Percentiles rank a stretch among this genome's conserved stretches.
Evolutionary conservation across 2,888 invertebrate species (phyloP).

Genomic region (Erebia epiphron): DNA sequence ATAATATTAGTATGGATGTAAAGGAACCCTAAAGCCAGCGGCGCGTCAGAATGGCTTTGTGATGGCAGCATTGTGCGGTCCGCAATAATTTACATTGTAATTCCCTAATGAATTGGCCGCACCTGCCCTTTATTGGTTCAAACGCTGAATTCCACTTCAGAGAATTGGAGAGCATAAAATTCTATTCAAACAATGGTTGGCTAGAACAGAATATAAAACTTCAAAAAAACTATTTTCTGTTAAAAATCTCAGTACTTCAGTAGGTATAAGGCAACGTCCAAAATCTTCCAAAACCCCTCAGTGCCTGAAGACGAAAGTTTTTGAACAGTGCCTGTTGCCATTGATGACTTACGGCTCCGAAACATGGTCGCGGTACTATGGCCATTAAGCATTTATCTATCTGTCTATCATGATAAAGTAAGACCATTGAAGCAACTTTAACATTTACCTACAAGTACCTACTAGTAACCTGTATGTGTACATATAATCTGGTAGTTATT

Average conservation of each 20-base stretch:
- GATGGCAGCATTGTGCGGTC: constrained; percentile 4
- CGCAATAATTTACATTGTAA: constrained; percentile 45
- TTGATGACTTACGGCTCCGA: too few species aligned
- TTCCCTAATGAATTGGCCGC: constrained; percentile 44
- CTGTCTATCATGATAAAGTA: too few species aligned
- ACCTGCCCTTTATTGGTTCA: constrained; percentile 29
- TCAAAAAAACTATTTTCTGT: neutral
- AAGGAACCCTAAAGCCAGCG: neutral
- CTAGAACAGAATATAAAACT: neutral
- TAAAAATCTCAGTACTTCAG: neutral
- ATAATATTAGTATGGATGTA: neutral
- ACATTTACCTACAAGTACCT: too few species aligned
- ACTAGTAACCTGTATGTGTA: too few species aligned
- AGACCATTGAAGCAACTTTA: too few species aligned
- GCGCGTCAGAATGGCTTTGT: constrained; percentile 5
- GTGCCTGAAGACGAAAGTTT: too few species aligned
- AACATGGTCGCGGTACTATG: too few species aligned
- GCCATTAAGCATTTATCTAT: too few species aligned
- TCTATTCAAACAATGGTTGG: neutral
- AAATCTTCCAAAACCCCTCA: too few species aligned
- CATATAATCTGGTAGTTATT: too few species aligned
- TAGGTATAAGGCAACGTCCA: too few species aligned
- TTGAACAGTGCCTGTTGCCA: too few species aligned
- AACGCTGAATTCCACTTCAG: constrained; percentile 8
- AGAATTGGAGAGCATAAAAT: neutral